Base-by-base conservation (phyloP, 2,888 invertebrate species). In the Eilema sororculum region DNA sequence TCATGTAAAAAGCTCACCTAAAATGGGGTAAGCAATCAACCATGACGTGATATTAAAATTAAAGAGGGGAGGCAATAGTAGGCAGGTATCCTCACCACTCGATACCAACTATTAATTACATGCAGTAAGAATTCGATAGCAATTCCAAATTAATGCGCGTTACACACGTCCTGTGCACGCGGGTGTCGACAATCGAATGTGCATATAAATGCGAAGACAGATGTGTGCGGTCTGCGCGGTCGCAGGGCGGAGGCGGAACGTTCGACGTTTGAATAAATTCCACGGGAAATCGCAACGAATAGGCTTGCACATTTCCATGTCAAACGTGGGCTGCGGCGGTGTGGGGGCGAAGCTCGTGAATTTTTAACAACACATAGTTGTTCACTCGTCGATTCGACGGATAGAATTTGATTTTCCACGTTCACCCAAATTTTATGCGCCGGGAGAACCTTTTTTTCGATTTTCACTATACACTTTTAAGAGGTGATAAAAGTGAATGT, bases 291-390 rank as follows among this genome's bases (percentile, higher is more conserved):
- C 86, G 87, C 87, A 85, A 83, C 88, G 88, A 84, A 87, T 87
- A 89, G 89, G 88, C 90, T 79, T 85, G 86, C 84, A 83, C 91
- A 94, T 94, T 94, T 91, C 91, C 94, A 94, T 95, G 93, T 93
- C 94, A 94, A 94, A 94, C 93, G 92, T 79, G 78, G 78, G 78
- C 76, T 78, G 83, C 83, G 79, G 81, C 82, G 82, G 81, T 64
- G 72, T 71, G 78, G 80, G 81, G 81, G 82, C 52, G 74, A 81
- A 78, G 76, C 85, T 87, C 86, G 89, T 91, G 91, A 91, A 92
- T 93, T 93, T 93, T 91, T 92, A 92, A 91, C 91, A 86, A 87
- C 79, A 78, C 81, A 77, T 80, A 82, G 84, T 85, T 82, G 79
- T 80, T 79, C 80, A 72, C 74, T 83, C 80, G 77, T 70, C 76